A percentile compares a stretch with the other conserved stretches of the same genome.
These are phyloP conservation scores for Diaprepes abbreviatus DNA, from an alignment of 2,888 invertebrate genomes.

Conservation along the genomic window DNA sequence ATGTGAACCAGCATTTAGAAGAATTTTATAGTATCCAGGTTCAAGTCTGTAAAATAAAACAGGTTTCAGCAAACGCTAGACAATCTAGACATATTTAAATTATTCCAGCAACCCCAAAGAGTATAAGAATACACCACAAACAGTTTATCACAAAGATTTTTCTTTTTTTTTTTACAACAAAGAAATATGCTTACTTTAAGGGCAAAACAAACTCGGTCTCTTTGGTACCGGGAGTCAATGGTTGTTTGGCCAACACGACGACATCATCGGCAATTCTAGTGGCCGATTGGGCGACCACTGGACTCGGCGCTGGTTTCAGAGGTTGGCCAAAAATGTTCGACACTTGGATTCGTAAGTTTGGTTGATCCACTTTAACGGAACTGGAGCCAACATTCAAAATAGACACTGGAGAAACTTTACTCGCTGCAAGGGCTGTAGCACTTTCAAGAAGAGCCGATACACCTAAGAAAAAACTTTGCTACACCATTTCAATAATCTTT, in stretches of 20 bases:
- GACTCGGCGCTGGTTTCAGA: slow-evolving; percentile 77
- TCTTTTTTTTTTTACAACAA: no score
- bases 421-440: slow-evolving; percentile 70
- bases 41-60: slow-evolving; percentile 69
- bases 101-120: no score
- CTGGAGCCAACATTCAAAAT: slow-evolving; percentile 85
- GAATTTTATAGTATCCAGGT: slow-evolving; percentile 88
- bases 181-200: slow-evolving; percentile 73
- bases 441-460: slow-evolving; percentile 86
- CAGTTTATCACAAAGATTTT: no score
- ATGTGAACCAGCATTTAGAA: slow-evolving; percentile 79
- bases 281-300: slow-evolving; percentile 81
- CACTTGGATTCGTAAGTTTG: slow-evolving; percentile 79
- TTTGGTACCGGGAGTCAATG: slow-evolving; percentile 70
- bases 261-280: slow-evolving; percentile 81
- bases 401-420: slow-evolving; percentile 83
- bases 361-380: slow-evolving; percentile 81
- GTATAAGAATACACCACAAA: no score
- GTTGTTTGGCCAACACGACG: slow-evolving; percentile 80
- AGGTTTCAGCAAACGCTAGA: no score
- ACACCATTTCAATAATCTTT: no score
- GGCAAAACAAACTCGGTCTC: slow-evolving; percentile 83
- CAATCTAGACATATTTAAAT: no score
- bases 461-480: slow-evolving; percentile 37
- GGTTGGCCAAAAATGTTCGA: slow-evolving; percentile 83